Conservation (phyloP, 1,140 invertebrate genomes). For the Cryptotermes secundus region DNA sequence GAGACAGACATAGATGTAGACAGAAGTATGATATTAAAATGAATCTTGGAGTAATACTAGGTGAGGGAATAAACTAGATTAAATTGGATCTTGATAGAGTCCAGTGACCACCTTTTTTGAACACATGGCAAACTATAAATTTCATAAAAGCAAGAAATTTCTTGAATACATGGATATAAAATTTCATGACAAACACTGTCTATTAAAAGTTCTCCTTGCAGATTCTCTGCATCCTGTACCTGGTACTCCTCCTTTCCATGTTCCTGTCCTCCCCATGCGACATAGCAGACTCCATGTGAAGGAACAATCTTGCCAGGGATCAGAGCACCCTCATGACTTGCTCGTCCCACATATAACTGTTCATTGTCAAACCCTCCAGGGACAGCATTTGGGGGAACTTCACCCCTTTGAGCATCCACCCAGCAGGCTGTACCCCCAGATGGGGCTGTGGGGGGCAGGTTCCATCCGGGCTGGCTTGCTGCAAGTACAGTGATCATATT, state of each 20-base stretch:
- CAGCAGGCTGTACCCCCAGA: constrained; percentile 53
- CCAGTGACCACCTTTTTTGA: no score
- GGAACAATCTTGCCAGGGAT: constrained; percentile 76
- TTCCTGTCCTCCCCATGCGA: constrained; percentile 77
- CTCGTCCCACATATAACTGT: constrained; percentile 70
- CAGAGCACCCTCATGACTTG: constrained; percentile 69
- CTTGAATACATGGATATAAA: constrained; percentile 18
- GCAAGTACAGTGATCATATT: neutral
- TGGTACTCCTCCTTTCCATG: constrained; percentile 73
- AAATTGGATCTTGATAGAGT: no score
- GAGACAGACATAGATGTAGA: no score
- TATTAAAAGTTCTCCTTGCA: constrained; percentile 20
- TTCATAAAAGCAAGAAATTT: no score
- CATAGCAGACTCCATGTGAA: constrained; percentile 70
- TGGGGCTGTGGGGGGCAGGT: constrained; percentile 6
- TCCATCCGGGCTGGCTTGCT: constrained; percentile 24
- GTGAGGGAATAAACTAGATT: no score
- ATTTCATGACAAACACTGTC: neutral
- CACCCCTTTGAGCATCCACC: constrained; percentile 63
- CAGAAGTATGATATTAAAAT: no score
- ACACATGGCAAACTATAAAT: no score
- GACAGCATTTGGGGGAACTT: constrained; percentile 69
- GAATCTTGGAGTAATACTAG: no score
- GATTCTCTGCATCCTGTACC: constrained; percentile 49
- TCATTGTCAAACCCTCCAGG: constrained; percentile 72